These are phyloP conservation scores for Fratercula arctica DNA, from an alignment of 2,797 vertebrate species.

Conservation along the genomic window DNA sequence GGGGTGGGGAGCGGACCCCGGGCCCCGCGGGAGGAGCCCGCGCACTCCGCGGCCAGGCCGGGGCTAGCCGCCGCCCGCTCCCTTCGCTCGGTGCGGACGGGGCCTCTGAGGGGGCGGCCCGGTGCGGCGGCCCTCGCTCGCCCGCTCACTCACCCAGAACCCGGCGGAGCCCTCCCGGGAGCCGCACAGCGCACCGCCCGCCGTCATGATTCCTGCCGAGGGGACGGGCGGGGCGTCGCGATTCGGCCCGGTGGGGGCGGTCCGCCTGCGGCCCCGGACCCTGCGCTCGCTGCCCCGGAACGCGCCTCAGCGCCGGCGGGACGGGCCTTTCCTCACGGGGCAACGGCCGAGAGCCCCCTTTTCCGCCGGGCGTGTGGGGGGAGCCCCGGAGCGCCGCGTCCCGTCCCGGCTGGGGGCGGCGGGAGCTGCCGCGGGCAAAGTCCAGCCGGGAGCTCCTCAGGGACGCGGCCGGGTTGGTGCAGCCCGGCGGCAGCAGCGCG, in stretches of 20 bases:
- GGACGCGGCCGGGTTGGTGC: neutral
- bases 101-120: too few relatives aligned
- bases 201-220: neutral
- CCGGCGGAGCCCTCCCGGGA: neutral
- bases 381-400: neutral
- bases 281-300: neutral
- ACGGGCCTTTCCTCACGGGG: neutral
- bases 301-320: neutral
- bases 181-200: neutral
- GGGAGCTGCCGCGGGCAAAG: neutral
- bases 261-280: neutral
- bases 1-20: neutral
- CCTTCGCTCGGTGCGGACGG: neutral
- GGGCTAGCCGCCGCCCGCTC: neutral
- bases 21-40: neutral
- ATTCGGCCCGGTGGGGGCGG: neutral
- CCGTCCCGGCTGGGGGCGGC: neutral
- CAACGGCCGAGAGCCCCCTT: neutral
- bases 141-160: constrained; percentile 26
- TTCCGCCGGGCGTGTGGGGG: neutral
- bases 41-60: too few relatives aligned
- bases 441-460: neutral
- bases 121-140: neutral
- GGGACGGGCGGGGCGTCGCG: too few relatives aligned
- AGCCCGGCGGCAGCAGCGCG: neutral